Conservation (phyloP, 2,888 invertebrate species). For the Calliopum simillimum region DNA sequence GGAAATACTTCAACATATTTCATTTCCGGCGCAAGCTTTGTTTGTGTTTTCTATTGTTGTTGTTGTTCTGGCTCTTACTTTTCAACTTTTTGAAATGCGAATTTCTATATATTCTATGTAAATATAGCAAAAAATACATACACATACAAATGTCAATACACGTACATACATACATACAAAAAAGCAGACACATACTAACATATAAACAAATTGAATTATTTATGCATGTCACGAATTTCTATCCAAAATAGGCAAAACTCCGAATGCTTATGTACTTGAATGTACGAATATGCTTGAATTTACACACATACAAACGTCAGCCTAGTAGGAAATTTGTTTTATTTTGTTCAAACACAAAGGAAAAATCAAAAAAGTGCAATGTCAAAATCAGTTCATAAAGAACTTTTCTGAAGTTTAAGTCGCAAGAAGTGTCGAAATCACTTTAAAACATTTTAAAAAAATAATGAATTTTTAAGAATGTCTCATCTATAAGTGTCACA, state of each 20-base stretch:
- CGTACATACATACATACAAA: not conserved
- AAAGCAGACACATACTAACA: not conserved
- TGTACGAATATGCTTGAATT: not conserved
- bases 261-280: slow-evolving; percentile 14
- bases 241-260: slow-evolving; percentile 25
- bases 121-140: not conserved
- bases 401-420: too few species aligned
- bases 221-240: slow-evolving; percentile 31
- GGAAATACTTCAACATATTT: slow-evolving; percentile 5
- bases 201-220: slow-evolving; percentile 24
- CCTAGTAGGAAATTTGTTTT: not conserved
- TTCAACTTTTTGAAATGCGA: slow-evolving; percentile 1
- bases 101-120: slow-evolving; percentile 1
- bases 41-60: slow-evolving; percentile 3
- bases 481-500: too few species aligned
- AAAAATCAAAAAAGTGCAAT: not conserved
- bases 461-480: too few species aligned
- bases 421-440: too few species aligned
- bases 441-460: too few species aligned
- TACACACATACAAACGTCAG: not conserved
- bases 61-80: not conserved
- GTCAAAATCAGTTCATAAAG: too few species aligned
- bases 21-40: not conserved
- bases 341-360: not conserved
- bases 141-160: not conserved